Evolutionary conservation across 2,888 invertebrate species (phyloP).

Genomic region (Cybosia mesomella): DNA sequence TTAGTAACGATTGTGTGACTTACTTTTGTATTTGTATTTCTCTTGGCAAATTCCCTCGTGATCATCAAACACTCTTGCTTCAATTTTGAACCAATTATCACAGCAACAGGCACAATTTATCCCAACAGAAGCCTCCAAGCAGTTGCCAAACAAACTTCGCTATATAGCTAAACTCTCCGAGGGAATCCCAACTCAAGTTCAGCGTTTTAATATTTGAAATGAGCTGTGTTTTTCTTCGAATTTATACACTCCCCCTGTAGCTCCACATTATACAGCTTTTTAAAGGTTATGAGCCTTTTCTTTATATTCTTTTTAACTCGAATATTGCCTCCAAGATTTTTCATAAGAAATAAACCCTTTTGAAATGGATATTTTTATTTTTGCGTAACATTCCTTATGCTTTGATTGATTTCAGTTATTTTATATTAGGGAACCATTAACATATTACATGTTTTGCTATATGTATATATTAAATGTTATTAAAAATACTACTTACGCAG

Average conservation of each 20-base stretch:
- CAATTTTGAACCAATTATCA: slow-evolving; percentile 14
- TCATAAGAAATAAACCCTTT: slow-evolving; percentile 37
- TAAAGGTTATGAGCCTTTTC: slow-evolving; percentile 54
- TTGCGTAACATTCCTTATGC: slow-evolving; percentile 14
- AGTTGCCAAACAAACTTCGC: slow-evolving; percentile 29
- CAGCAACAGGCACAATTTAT: slow-evolving; percentile 21
- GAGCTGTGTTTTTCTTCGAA: slow-evolving; percentile 64
- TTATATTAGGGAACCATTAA: slow-evolving; percentile 19
- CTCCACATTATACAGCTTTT: slow-evolving; percentile 56
- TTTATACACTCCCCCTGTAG: slow-evolving; percentile 52
- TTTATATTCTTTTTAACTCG: slow-evolving; percentile 52
- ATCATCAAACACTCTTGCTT: slow-evolving; percentile 7
- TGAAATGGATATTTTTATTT: slow-evolving; percentile 26
- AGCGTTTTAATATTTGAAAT: slow-evolving; percentile 71
- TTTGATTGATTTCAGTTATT: slow-evolving; percentile 34
- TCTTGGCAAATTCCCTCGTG: neutral
- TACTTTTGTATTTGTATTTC: no score
- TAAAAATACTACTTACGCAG: neutral
- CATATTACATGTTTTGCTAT: neutral
- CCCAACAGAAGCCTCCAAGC: slow-evolving; percentile 26
- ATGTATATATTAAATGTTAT: neutral
- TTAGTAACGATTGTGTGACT: no score
- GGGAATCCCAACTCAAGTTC: slow-evolving; percentile 42
- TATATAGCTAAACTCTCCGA: slow-evolving; percentile 32
- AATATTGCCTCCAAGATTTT: slow-evolving; percentile 34